These are phyloP conservation scores for Berghia stephanieae DNA, from an alignment of 1,140 invertebrate genomes.

Conservation along the genomic window DNA sequence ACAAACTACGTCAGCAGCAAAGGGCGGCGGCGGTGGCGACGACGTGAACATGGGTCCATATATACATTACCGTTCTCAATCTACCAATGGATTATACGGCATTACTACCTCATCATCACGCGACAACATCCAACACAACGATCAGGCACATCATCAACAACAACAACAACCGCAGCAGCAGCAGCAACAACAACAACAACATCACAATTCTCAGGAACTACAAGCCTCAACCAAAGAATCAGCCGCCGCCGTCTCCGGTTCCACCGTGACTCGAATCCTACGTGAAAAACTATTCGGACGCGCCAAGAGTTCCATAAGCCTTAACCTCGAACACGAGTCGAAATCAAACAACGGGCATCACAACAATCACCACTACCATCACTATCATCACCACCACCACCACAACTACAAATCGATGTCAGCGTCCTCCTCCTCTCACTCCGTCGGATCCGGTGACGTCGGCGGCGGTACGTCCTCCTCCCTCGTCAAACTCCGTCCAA, in stretches of 20 bases:
- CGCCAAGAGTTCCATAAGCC: slow-evolving; percentile 36
- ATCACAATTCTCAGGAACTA: neutral
- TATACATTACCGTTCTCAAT: neutral
- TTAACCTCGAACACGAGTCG: slow-evolving; percentile 24
- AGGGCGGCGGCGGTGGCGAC: neutral
- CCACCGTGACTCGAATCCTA: slow-evolving; percentile 36
- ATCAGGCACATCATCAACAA: neutral
- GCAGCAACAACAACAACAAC: neutral
- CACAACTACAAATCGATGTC: neutral
- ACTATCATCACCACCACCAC: neutral
- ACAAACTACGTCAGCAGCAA: neutral
- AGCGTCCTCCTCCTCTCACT: neutral
- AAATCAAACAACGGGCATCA: neutral
- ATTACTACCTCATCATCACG: slow-evolving; percentile 24
- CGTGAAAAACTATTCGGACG: slow-evolving; percentile 32
- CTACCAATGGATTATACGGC: neutral
- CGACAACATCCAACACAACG: neutral
- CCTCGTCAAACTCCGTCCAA: slow-evolving; percentile 40
- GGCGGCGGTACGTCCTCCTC: slow-evolving; percentile 32
- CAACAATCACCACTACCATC: neutral
- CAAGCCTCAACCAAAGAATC: neutral
- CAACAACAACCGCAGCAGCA: neutral
- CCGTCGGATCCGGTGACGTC: neutral
- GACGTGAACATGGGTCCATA: neutral
- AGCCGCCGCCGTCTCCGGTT: slow-evolving; percentile 22